Percentiles rank a stretch among this genome's conserved stretches.
Conservation (phyloP, 2,113 vertebrate genomes). For the Ciconia boyciana region DNA sequence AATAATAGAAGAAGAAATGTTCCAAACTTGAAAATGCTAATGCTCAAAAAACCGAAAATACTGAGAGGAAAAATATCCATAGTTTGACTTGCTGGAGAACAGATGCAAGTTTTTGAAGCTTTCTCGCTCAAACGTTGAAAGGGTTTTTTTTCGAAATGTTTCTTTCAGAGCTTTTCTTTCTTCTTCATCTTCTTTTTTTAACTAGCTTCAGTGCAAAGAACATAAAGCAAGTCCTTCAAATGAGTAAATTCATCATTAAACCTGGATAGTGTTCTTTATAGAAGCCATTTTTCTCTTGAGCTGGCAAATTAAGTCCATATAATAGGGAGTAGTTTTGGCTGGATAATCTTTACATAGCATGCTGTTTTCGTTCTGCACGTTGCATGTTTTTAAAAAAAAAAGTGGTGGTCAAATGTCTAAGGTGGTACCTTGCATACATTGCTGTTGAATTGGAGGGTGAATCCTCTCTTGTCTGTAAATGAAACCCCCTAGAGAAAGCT, state of each 20-base stretch:
- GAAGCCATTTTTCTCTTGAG: background rate
- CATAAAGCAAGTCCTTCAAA: background rate
- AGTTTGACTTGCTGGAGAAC: background rate
- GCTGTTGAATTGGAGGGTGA: background rate
- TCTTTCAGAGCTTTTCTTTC: conserved; percentile 7
- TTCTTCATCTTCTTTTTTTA: conserved; percentile 1
- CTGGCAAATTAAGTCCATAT: background rate
- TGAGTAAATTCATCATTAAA: background rate
- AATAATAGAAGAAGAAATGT: background rate
- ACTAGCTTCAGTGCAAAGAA: background rate
- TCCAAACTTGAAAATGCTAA: background rate
- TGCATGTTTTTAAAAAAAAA: background rate
- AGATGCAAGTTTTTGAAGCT: conserved; percentile 21
- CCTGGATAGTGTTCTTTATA: background rate
- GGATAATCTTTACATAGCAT: background rate
- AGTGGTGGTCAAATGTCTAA: background rate
- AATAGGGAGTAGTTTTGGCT: background rate
- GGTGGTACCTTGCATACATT: background rate
- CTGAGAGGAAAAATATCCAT: background rate
- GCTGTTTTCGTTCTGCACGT: background rate
- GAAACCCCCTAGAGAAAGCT: background rate
- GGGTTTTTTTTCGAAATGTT: background rate
- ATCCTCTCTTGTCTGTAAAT: background rate
- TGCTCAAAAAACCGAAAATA: background rate
- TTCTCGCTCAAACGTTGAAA: background rate